Conservation (phyloP, 2,888 invertebrate species). For the Exocentrus adspersus region DNA sequence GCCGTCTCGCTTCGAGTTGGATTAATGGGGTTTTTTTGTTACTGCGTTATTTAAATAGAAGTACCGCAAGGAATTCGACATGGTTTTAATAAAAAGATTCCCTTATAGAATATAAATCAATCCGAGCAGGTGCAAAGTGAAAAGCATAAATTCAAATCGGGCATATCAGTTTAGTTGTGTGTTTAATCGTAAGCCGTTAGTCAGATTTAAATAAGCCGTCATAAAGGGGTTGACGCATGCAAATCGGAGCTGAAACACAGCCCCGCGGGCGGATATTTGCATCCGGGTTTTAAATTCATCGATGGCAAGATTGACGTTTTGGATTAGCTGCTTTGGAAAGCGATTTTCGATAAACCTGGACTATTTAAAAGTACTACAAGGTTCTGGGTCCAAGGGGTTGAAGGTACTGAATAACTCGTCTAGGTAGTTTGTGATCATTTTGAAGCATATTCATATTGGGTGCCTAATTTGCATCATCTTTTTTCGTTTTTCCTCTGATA, state of each 20-base stretch:
- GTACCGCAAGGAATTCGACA: slow-evolving; percentile 41
- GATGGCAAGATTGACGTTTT: neutral
- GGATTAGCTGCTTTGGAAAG: no score
- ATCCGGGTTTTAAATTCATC: neutral
- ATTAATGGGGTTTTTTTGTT: slow-evolving; percentile 35
- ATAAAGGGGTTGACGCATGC: slow-evolving; percentile 33
- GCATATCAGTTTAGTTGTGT: slow-evolving; percentile 44
- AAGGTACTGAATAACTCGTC: no score
- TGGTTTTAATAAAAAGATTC: slow-evolving; percentile 38
- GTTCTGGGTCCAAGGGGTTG: no score
- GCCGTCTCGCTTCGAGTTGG: slow-evolving; percentile 4
- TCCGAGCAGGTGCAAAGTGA: slow-evolving; percentile 47
- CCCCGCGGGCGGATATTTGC: slow-evolving; percentile 12
- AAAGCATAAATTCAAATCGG: slow-evolving; percentile 45
- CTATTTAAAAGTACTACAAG: no score
- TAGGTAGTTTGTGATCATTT: no score
- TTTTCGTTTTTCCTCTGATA: neutral
- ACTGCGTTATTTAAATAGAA: slow-evolving; percentile 38
- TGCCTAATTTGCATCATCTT: neutral
- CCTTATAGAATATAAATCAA: slow-evolving; percentile 42
- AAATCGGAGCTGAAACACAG: slow-evolving; percentile 31
- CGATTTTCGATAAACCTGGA: no score
- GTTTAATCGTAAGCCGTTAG: slow-evolving; percentile 47
- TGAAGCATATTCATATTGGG: no score
- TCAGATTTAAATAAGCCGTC: slow-evolving; percentile 46